phyloP scores from a whole-genome alignment of 1,140 invertebrate genomes.

The Drosophila murphyi region DNA sequence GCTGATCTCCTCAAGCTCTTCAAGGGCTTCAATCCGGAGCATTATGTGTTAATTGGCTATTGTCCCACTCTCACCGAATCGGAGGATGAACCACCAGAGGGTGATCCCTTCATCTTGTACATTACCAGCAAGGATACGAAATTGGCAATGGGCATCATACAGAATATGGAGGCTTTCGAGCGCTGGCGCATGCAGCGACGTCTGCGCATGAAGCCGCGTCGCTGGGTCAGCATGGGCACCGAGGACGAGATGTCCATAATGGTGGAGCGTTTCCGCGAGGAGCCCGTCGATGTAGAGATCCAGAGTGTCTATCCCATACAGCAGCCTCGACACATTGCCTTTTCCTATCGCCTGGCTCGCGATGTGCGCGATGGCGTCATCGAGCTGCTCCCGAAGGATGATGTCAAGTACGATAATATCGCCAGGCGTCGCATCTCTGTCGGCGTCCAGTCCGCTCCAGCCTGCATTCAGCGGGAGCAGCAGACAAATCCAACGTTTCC shows the following conservation, averaged over 20 bases:
- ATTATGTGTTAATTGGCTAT: slow-evolving; percentile 88
- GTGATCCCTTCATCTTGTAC: slow-evolving; percentile 88
- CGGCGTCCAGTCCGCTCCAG: slow-evolving; percentile 85
- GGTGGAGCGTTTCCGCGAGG: slow-evolving; percentile 85
- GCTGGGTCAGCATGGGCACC: slow-evolving; percentile 88
- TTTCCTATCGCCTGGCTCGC: slow-evolving; percentile 84
- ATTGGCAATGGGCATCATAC: slow-evolving; percentile 85
- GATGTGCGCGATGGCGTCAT: slow-evolving; percentile 88
- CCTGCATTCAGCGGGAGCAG: slow-evolving; percentile 84
- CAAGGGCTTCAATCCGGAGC: slow-evolving; percentile 84
- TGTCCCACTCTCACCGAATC: slow-evolving; percentile 87
- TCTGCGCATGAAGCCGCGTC: slow-evolving; percentile 86
- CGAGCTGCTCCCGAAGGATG: slow-evolving; percentile 86
- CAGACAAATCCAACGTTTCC: slow-evolving; percentile 89
- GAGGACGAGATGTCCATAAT: slow-evolving; percentile 87
- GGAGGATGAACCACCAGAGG: slow-evolving; percentile 86
- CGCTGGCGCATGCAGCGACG: slow-evolving; percentile 87
- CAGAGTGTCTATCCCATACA: slow-evolving; percentile 87
- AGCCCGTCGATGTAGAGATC: slow-evolving; percentile 88
- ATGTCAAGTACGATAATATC: slow-evolving; percentile 86
- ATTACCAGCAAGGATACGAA: slow-evolving; percentile 84
- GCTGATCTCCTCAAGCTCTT: slow-evolving; percentile 85
- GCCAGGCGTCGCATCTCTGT: slow-evolving; percentile 86
- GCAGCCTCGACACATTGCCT: slow-evolving; percentile 82
- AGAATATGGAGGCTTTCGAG: slow-evolving; percentile 87